Percentiles rank a stretch among this genome's conserved stretches.
phyloP scores from a whole-genome alignment of 92 coral and sea anemone genomes.

The Porites divaricata region DNA sequence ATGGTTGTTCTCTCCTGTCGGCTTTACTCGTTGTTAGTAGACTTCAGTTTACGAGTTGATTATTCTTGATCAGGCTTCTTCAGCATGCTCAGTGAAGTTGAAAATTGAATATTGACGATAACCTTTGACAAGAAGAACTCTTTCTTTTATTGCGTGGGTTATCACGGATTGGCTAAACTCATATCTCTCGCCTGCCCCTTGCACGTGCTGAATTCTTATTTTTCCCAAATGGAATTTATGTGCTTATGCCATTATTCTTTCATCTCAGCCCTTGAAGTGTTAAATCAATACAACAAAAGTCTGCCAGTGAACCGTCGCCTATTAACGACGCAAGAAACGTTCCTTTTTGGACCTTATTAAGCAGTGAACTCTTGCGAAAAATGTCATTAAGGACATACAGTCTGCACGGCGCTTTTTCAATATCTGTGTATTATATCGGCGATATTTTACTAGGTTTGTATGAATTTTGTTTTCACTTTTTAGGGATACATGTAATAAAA shows the following conservation, averaged over 20 bases:
- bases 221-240: background rate
- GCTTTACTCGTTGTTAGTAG: too few relatives aligned
- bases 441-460: background rate
- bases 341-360: background rate
- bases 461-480: too few relatives aligned
- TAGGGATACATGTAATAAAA: background rate
- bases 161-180: too few relatives aligned
- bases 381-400: background rate
- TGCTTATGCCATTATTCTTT: background rate
- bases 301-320: background rate
- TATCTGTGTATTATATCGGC: background rate
- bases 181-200: too few relatives aligned
- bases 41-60: too few relatives aligned
- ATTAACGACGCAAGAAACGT: background rate
- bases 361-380: constrained; percentile 7
- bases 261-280: background rate
- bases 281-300: background rate
- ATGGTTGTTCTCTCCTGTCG: too few relatives aligned
- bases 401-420: constrained; percentile 8
- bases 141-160: too few relatives aligned
- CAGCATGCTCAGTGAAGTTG: too few relatives aligned
- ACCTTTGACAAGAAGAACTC: too few relatives aligned
- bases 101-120: too few relatives aligned
- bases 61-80: too few relatives aligned
- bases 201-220: background rate